A percentile compares a stretch with the other conserved stretches of the same genome.
These are phyloP conservation scores for Magallana ariakensis DNA, from an alignment of 1,140 invertebrate species.

Conservation along the genomic window DNA sequence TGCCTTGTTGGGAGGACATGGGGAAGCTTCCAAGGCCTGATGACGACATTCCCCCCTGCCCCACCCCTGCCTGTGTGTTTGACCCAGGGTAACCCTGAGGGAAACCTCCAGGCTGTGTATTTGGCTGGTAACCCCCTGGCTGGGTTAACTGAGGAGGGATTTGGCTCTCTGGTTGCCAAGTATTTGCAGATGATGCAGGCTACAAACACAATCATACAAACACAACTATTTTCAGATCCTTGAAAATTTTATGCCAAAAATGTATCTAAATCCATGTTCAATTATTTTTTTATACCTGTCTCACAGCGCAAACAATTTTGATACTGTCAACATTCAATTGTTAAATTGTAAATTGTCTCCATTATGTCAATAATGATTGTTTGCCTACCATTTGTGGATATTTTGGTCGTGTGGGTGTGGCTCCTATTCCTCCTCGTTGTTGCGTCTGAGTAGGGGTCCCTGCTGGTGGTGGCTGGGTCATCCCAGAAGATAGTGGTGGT, in stretches of 20 bases:
- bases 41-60: conserved; percentile 6
- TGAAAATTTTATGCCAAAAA: no score
- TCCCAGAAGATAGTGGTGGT: conserved; percentile 3
- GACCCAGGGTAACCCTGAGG: not conserved
- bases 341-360: no score
- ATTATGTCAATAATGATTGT: no score
- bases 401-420: conserved; percentile 9
- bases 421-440: not conserved
- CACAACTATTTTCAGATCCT: no score
- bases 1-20: not conserved
- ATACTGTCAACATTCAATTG: no score
- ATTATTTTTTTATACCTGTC: no score
- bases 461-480: not conserved
- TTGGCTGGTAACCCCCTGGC: not conserved
- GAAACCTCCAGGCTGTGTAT: not conserved
- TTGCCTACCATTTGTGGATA: conserved; percentile 44
- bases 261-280: no score
- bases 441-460: not conserved
- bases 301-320: no score
- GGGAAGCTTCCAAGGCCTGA: conserved; percentile 32
- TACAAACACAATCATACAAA: not conserved
- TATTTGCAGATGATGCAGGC: conserved; percentile 13
- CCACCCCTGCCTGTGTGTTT: not conserved
- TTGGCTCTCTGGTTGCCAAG: not conserved
- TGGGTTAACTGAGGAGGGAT: not conserved